phyloP scores from a whole-genome alignment of 2,113 vertebrate genomes.

The Maccullochella peelii region DNA sequence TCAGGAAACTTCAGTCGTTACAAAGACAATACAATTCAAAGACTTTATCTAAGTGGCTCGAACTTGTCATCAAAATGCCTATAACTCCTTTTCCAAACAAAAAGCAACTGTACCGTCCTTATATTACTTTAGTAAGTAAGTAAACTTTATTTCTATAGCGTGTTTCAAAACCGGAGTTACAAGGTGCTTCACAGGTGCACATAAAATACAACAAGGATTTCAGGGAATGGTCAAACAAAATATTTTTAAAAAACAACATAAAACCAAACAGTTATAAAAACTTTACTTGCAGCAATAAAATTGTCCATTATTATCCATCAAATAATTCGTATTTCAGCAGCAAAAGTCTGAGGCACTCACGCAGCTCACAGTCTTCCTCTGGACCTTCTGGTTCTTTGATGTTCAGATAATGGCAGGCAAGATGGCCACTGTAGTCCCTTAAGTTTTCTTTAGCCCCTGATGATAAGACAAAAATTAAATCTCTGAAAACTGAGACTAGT shows the following conservation, averaged over 20 bases:
- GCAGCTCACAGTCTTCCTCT: conserved; percentile 68
- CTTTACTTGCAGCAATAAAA: background rate
- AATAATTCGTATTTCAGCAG: background rate
- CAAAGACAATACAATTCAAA: background rate
- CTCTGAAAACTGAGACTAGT: conserved; percentile 26
- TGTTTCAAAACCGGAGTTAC: too few relatives aligned
- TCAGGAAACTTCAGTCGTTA: background rate
- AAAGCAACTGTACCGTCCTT: background rate
- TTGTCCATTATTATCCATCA: background rate
- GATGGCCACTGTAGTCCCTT: conserved; percentile 86
- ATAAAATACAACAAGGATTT: background rate
- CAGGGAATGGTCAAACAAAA: background rate
- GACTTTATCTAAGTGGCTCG: background rate
- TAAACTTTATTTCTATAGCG: too few relatives aligned
- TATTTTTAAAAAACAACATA: too few relatives aligned
- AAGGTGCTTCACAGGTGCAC: background rate
- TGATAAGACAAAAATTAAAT: conserved; percentile 23
- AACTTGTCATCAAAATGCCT: background rate
- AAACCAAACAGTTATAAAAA: background rate
- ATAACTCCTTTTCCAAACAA: background rate
- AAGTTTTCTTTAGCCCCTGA: conserved; percentile 86
- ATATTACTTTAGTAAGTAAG: too few relatives aligned
- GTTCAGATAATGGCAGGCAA: conserved; percentile 83
- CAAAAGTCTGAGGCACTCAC: conserved; percentile 73
- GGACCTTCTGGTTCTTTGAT: conserved; percentile 63